Percentiles rank a stretch among this genome's conserved stretches.
phyloP scores from a whole-genome alignment of 2,113 vertebrate species.

The Seriola dumerili region DNA sequence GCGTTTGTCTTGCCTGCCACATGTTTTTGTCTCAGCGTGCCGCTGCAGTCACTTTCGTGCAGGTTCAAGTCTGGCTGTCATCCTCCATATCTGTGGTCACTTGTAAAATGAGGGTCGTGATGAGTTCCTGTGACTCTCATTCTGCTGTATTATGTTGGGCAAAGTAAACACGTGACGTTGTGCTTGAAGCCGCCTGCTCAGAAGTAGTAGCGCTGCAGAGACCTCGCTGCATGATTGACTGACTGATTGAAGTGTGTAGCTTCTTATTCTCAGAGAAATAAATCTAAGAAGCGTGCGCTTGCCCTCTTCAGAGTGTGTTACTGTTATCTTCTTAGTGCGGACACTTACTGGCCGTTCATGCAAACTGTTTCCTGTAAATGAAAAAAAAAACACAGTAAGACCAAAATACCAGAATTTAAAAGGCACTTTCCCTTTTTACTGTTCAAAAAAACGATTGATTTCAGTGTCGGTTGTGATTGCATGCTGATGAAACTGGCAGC shows the following conservation, averaged over 20 bases:
- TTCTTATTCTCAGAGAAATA: conserved; percentile 15
- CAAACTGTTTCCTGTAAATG: neutral
- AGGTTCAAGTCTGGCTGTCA: conserved; percentile 2
- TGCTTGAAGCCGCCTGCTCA: conserved; percentile 1
- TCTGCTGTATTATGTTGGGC: conserved; percentile 1
- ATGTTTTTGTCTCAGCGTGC: conserved; percentile 29
- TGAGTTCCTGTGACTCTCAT: conserved; percentile 12
- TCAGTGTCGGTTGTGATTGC: neutral
- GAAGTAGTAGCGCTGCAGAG: conserved; percentile 14
- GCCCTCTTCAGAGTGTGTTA: conserved; percentile 1
- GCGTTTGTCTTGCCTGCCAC: conserved; percentile 48
- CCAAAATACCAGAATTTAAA: neutral
- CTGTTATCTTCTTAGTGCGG: neutral
- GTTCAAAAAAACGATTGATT: neutral
- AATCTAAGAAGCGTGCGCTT: neutral
- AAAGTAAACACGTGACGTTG: conserved; percentile 7
- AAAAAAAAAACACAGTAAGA: neutral
- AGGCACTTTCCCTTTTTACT: neutral
- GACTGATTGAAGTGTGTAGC: conserved; percentile 6
- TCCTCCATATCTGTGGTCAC: conserved; percentile 28
- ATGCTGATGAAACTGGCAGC: neutral
- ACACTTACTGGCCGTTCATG: neutral
- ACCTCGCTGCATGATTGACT: neutral
- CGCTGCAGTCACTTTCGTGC: conserved; percentile 3
- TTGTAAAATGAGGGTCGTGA: conserved; percentile 13